Conservation (phyloP, 2,797 vertebrate genomes). For the Sebastes minor region DNA sequence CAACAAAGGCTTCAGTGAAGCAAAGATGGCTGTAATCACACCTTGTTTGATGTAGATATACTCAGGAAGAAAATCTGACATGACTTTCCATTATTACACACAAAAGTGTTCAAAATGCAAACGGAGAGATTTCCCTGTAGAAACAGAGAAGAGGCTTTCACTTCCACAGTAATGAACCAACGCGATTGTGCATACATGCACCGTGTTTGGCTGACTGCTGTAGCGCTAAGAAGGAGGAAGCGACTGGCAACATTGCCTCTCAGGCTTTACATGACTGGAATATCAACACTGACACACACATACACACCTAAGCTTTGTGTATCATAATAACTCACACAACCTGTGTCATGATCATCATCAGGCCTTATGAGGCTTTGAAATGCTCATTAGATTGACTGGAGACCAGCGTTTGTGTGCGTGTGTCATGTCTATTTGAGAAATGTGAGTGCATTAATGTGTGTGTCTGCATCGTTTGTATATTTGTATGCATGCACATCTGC, state of each 20-base stretch:
- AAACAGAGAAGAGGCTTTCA: neutral
- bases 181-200: neutral
- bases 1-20: neutral
- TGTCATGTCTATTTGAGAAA: neutral
- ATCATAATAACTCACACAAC: neutral
- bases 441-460: neutral
- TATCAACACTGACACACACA: neutral
- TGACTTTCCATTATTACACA: neutral
- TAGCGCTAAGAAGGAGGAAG: neutral
- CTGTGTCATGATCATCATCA: constrained; percentile 16
- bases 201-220: neutral
- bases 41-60: constrained; percentile 6
- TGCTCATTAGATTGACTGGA: constrained; percentile 29
- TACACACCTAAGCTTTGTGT: neutral
- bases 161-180: constrained; percentile 8
- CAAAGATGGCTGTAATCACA: constrained; percentile 16
- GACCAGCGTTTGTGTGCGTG: neutral
- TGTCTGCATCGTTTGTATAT: neutral
- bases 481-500: neutral
- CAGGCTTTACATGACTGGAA: neutral
- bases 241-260: neutral
- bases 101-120: neutral
- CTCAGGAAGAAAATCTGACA: neutral
- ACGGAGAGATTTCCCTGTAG: neutral
- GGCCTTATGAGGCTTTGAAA: neutral